These are phyloP conservation scores for Trogon melanurus DNA, from an alignment of 2,113 vertebrate genomes.

Conservation along the genomic window DNA sequence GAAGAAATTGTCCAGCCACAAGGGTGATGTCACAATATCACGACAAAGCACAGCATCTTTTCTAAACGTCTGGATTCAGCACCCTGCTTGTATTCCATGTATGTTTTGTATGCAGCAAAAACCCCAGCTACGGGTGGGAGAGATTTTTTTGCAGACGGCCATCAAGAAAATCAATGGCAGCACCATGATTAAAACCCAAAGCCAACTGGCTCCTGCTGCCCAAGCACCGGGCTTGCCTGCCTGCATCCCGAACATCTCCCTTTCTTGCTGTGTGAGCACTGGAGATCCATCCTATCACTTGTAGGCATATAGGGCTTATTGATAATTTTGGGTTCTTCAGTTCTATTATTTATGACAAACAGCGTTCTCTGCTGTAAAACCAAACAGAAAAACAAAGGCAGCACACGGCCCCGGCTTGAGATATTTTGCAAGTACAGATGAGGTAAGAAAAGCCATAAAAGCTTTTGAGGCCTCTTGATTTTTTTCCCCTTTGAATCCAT, in stretches of 20 bases:
- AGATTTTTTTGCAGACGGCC: too few species aligned
- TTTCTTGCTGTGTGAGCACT: rapidly evolving
- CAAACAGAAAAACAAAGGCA: not conserved
- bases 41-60: not conserved
- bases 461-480: not conserved
- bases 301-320: rapidly evolving
- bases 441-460: not conserved
- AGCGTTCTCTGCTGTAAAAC: not conserved
- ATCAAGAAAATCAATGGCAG: not conserved
- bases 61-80: not conserved
- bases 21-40: not conserved
- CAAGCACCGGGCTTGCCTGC: rapidly evolving
- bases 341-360: not conserved
- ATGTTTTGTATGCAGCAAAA: not conserved
- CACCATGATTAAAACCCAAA: not conserved
- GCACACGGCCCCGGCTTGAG: rapidly evolving
- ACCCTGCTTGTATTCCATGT: not conserved
- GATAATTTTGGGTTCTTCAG: not conserved
- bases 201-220: rapidly evolving
- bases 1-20: not conserved
- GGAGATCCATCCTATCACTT: rapidly evolving
- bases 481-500: not conserved
- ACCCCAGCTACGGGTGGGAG: not conserved
- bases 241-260: not conserved
- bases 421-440: not conserved